Percentiles rank a stretch among this genome's conserved stretches.
phyloP scores from a whole-genome alignment of 2,113 vertebrate genomes.

The Onychostoma macrolepis region DNA sequence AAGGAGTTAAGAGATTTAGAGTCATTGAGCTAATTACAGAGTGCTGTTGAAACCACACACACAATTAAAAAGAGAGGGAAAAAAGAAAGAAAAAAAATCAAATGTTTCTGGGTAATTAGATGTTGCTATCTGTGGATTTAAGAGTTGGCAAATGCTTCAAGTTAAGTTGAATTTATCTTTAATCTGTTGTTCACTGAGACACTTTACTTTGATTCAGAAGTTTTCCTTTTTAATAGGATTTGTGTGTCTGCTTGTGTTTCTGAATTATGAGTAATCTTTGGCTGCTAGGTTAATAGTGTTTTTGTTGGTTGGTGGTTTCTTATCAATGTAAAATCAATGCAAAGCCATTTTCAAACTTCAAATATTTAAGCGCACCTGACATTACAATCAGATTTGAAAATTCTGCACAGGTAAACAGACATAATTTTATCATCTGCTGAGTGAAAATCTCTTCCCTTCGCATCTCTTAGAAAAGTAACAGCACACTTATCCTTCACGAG shows the following conservation, averaged over 20 bases:
- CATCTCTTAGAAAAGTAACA: too few species aligned
- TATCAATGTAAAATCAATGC: too few species aligned
- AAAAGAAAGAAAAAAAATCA: background rate
- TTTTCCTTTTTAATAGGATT: background rate
- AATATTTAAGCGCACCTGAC: too few species aligned
- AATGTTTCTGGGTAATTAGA: conserved; percentile 12
- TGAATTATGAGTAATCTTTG: background rate
- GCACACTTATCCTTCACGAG: too few species aligned
- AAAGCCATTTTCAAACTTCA: too few species aligned
- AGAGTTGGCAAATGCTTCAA: background rate
- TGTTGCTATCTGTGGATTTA: conserved; percentile 16
- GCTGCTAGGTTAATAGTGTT: background rate
- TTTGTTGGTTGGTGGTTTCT: background rate
- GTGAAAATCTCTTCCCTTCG: too few species aligned
- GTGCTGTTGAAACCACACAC: background rate
- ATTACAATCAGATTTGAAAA: too few species aligned
- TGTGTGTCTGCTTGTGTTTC: background rate
- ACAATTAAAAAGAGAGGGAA: conserved; percentile 19
- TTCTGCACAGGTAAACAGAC: too few species aligned
- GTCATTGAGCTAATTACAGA: conserved; percentile 31
- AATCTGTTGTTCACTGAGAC: conserved; percentile 1
- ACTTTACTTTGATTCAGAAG: background rate
- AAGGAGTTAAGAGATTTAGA: conserved; percentile 6
- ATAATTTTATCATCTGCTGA: too few species aligned
- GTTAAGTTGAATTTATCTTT: background rate